These are phyloP conservation scores for Leucophenga montana DNA, from an alignment of 2,888 invertebrate genomes.

Conservation along the genomic window DNA sequence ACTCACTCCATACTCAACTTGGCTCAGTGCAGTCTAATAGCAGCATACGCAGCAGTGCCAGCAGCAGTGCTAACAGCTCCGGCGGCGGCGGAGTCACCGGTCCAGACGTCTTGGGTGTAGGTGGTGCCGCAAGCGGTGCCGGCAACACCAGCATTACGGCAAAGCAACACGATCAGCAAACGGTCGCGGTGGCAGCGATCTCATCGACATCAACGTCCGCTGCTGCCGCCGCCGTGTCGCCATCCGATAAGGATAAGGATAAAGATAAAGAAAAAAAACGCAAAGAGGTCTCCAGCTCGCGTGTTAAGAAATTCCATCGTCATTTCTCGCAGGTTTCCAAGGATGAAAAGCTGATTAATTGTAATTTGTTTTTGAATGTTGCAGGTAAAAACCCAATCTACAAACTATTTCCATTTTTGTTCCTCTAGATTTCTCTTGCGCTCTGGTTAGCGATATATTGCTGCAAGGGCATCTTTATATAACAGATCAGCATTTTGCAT, in stretches of 20 bases:
- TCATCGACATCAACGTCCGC: constrained; percentile 43
- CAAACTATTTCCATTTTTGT: constrained; percentile 1
- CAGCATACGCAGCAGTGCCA: constrained; percentile 63
- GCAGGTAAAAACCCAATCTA: too few relatives aligned
- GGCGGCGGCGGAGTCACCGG: constrained; percentile 11
- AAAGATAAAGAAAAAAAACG: constrained; percentile 71
- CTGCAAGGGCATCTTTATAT: constrained; percentile 95
- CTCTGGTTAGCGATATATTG: constrained; percentile 91
- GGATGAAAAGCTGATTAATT: constrained; percentile 89
- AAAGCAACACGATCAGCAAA: constrained; percentile 56
- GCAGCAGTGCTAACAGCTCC: constrained; percentile 51
- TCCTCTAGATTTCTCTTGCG: constrained; percentile 88
- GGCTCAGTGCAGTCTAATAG: constrained; percentile 54
- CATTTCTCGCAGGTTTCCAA: constrained; percentile 89
- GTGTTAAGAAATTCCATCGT: constrained; percentile 91
- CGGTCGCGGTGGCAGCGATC: constrained; percentile 48
- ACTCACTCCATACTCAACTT: constrained; percentile 49
- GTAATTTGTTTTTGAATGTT: constrained; percentile 75
- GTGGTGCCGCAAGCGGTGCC: constrained; percentile 41
- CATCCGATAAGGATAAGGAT: constrained; percentile 7
- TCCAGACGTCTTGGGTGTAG: too few relatives aligned
- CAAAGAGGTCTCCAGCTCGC: constrained; percentile 74
- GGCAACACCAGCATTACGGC: constrained; percentile 57
- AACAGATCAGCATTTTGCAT: constrained; percentile 94
- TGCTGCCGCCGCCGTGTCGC: constrained; percentile 37